Evolutionary conservation across 2,797 vertebrate species (phyloP), one percentile per base, ranked within the genome.

Genomic region (Chaunax sp.): DNA sequence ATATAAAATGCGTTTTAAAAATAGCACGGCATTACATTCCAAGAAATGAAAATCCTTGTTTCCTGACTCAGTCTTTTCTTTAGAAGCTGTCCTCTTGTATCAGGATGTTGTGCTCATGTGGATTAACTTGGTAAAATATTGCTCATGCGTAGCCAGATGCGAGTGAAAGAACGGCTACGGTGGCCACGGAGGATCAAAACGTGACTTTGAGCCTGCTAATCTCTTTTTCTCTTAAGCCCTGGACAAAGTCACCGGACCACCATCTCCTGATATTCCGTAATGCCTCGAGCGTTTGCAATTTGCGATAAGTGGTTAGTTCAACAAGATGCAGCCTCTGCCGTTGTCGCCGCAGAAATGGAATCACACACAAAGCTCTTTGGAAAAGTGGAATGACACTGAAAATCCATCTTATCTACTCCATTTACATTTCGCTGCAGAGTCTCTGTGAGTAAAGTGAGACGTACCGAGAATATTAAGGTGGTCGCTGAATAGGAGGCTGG

Each of bases 371-470:
- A 84, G 80, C 83, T 78, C 77, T 88, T 89, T 75, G 85, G 65
- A 90, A 85, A 84, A 86, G 75, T 77, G 66, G 64, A 86, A 84
- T 84, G 85, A 92, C 83, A 86, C 77, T 59, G 74, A 87, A 89
- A 91, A 89, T 80, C 82, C 78, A 86, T 89, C 77, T 86, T 84
- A 90, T 91, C 81, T 80, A 46, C 52, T 75, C 69, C 75, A 89
- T 92, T 91, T 89, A 88, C 77, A 90, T 89, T 90, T 86, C 77
- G 80, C 86, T 71, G 87, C 82, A 81, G 82, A 79, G 80, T 60
- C 78, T 71, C 64, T 69, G 87, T 12, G 46, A 80, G 85, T 80
- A 82, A 78, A 81, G 75, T 40, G 62, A 78, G 76, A 89, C 57
- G 52, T 53, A 63, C 56, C 19, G 55, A 72, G 87, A 89, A 91